Base-by-base conservation (phyloP, 2,113 vertebrate species). In the Neogale vison region DNA sequence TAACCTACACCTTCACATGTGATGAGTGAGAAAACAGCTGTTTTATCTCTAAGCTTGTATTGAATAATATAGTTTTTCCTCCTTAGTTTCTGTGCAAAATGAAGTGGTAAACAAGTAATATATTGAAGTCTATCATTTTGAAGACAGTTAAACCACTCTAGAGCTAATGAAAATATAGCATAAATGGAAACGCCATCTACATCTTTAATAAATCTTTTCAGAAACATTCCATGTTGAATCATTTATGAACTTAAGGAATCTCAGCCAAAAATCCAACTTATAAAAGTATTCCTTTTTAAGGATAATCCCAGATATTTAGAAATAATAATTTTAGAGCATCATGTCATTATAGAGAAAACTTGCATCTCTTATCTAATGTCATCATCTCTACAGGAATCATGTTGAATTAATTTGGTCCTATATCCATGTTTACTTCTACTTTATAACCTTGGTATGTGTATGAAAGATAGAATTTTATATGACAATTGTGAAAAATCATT, bases 401-500 rank as follows among this genome's bases (percentile, higher is more conserved):
- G 20, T 23, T 52, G 67, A 95, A 79, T 96, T 45, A 89, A 87
- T 63, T 57, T 50, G 83, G 81, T 4, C 12, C 20, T 96, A 26
- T 88, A 92, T 65, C 34, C 47, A 83, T 5, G 14, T 76, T 87
- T 93, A 94, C 47, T 71, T 90, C 1, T 29, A 6, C 31, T 63
- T 83, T 90, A 71, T 83, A 90, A 69, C 50, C 20, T 47, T 87
- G 61, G 45, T 34, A 36, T 23, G 3, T 63, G 80, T 31, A 93
- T 2, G 63, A 65, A 87, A 59, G 47, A 95, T 45, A 94, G 55
- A 96, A 87, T 59, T 95, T 92, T 81, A 93, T 94, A 15, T 92
- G 94, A 93, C 76, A 72, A 31, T 90, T 92, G 88, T 87, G 69
- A 79, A 95, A 93, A 83, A 90, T 47, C 52, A 45, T 93, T 59